Base-by-base conservation (phyloP, 2,888 invertebrate species). In the Tenthredo mesomela region DNA sequence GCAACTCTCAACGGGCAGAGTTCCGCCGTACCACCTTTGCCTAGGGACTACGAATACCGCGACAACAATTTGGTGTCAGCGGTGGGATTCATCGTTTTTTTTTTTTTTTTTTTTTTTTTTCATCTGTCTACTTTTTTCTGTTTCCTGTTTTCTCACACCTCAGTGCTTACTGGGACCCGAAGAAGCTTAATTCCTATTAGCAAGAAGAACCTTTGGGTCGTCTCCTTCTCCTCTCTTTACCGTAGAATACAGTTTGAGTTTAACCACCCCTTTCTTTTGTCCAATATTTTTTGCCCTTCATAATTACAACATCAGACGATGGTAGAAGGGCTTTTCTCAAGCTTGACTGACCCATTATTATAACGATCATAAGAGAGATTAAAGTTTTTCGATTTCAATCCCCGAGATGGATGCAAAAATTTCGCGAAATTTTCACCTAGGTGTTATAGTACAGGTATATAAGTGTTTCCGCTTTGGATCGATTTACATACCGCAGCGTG, bases 11-110 rank as follows among this genome's bases (percentile, higher is more conserved):
- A 67, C 67, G 82, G 82, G 29, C 47, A 67, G 47, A 65, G 65
- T 47, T 67, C 43, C 67, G 65, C 82, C 65, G 61, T 61, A 80
- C 50, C 78, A 58, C 67, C 67, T 82, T 67, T 29, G n/a, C 67
- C 82, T 47, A 43, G 65, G 9, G 18, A 65, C 67, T 21, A 61
- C 29, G 37, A 37, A 61, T 21, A 33, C 58, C 75, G 75, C 29
- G 78, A 61, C 78, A 78, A 78, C 37, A 78, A 78, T 78, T 78
- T 78, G 58, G 58, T 78, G 78, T 58, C 78, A 78, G 78, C 58
- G 58, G 54, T 78, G 37, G 58, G 78, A 78, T 78, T 78, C 61
- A 40, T 29, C 78, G 21, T 78, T 6, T 58, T n/a, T 75, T 75
- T 54, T 61, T 61, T 15, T 61, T 40, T 54, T 33, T 33, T 33